Conservation (phyloP, 2,888 invertebrate species). For the Chloroclystis v-ata region DNA sequence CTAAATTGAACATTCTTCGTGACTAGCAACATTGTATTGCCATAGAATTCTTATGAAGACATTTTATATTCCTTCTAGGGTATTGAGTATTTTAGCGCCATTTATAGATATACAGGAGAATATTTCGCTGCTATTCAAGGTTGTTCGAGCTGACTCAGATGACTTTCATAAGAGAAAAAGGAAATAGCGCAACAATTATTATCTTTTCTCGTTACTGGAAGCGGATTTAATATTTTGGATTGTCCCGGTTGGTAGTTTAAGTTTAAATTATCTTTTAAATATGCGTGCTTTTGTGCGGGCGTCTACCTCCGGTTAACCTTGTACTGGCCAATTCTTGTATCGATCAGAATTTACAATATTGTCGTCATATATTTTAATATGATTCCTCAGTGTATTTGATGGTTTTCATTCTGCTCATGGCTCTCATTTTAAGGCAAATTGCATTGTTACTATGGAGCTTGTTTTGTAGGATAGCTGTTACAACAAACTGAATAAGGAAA, state of each 20-base stretch:
- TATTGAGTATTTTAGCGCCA: slow-evolving; percentile 4
- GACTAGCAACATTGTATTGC: background rate
- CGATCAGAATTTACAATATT: slow-evolving; percentile 28
- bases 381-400: background rate
- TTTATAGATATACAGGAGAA: slow-evolving; percentile 29
- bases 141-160: slow-evolving; percentile 35
- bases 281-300: slow-evolving; percentile 51
- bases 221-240: slow-evolving; percentile 43
- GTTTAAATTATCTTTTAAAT: slow-evolving; percentile 57
- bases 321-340: slow-evolving; percentile 72
- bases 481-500: background rate
- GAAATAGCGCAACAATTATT: slow-evolving; percentile 41
- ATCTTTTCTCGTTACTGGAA: slow-evolving; percentile 33
- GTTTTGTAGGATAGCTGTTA: background rate
- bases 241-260: slow-evolving; percentile 49
- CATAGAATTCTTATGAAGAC: background rate
- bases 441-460: no score
- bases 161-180: slow-evolving; percentile 44
- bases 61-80: background rate
- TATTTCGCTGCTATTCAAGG: slow-evolving; percentile 38
- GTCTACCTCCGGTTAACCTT: slow-evolving; percentile 68
- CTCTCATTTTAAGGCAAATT: background rate
- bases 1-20: background rate
- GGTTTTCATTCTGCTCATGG: background rate
- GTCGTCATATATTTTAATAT: background rate